Base-by-base conservation (phyloP, 2,113 vertebrate species). In the Odobenus rosmarus region DNA sequence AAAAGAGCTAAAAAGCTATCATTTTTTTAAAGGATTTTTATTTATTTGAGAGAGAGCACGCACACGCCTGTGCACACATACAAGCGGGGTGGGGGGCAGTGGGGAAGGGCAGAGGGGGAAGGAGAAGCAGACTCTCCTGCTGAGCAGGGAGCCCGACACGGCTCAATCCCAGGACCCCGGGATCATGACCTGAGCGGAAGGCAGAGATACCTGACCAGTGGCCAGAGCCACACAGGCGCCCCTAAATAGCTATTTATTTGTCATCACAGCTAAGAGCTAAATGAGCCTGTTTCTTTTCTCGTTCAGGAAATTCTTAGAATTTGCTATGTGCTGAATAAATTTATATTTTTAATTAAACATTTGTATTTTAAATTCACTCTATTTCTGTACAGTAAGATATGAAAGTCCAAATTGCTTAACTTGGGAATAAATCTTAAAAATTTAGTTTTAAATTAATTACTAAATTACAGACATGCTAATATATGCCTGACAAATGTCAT, bases 221-320 rank as follows among this genome's bases (percentile, higher is more conserved):
- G 16, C 53, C 33, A 31, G 62, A 64, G 62, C 62, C 33, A n/a
- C 64, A 6, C 15, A n/a, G 7, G 33, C 3, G 33, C 33, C 64
- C 33, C 67, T 74, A 55, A 90, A 46, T 87, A 31, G 14, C 2
- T 72, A 10, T 85, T n/a, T 79, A 18, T 89, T 64, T 62, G 9
- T 90, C 26, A n/a, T 80, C 21, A 26, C 16, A 90, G 33, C 28
- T 71, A 77, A 89, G 88, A 90, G 8, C 13, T 55, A 96, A 31
- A 26, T 79, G 33, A 84, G 24, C 42, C 49, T 83, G 31, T 83
- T 93, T 39, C 36, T 90, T 92, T 94, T 91, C 15, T 51, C 18
- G 88, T 93, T 80, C 31, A 69, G 42, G 28, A 57, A 90, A 59
- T 90, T 90, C 21, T 87, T 55, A 71, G 42, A 79, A 82, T 94